Evolutionary conservation across 2,113 vertebrate genomes (phyloP).

Genomic region (Phylloscopus whistleri): DNA sequence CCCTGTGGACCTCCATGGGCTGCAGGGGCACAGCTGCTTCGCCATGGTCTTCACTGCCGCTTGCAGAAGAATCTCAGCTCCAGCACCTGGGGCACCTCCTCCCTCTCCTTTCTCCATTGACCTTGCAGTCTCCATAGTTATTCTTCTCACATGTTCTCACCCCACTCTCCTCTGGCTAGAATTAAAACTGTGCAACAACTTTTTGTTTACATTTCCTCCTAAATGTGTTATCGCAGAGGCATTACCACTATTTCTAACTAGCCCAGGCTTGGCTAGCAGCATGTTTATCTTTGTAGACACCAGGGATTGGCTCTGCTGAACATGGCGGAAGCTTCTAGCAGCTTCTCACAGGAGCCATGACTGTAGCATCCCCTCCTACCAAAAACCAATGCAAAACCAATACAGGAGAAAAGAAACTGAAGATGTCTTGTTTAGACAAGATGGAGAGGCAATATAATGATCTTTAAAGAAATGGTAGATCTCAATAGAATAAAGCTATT

Average conservation of each 20-base stretch:
- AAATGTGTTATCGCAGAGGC: neutral
- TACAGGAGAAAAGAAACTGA: neutral
- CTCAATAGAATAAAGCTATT: neutral
- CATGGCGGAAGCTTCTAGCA: neutral
- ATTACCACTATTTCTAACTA: neutral
- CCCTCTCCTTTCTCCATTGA: neutral
- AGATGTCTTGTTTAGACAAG: neutral
- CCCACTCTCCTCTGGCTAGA: neutral
- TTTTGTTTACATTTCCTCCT: neutral
- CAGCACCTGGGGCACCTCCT: neutral
- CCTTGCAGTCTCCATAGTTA: neutral
- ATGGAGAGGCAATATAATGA: neutral
- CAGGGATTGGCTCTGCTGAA: neutral
- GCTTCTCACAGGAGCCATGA: neutral
- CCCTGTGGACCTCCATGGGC: neutral
- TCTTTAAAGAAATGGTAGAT: neutral
- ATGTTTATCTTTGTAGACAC: neutral
- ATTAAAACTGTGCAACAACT: neutral
- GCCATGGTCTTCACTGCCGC: neutral
- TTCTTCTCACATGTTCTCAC: neutral
- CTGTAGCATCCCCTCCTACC: neutral
- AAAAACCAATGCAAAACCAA: neutral
- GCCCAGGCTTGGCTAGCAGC: neutral
- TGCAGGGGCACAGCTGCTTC: neutral
- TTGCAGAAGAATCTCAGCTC: neutral